phyloP scores from a whole-genome alignment of 2,113 vertebrate species.

The Notothenia rossii region DNA sequence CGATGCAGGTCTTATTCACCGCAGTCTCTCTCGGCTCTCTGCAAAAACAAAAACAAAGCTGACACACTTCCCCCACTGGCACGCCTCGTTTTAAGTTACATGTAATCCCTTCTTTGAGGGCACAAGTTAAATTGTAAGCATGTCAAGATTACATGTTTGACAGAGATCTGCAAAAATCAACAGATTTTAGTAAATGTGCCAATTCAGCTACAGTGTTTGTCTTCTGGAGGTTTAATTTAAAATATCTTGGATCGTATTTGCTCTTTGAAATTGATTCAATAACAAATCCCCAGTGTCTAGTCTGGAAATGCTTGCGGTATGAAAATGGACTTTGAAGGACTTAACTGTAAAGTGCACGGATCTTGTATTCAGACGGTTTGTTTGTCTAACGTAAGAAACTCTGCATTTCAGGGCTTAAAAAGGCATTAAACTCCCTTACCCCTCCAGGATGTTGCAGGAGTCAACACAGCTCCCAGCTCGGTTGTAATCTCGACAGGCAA shows the following conservation, averaged over 20 bases:
- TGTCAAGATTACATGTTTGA: constrained; percentile 69
- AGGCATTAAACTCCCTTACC: constrained; percentile 82
- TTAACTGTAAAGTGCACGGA: constrained; percentile 7
- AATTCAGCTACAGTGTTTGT: constrained; percentile 56
- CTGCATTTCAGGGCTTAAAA: constrained; percentile 32
- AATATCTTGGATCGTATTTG: constrained; percentile 37
- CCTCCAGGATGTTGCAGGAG: constrained; percentile 90
- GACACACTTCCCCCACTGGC: constrained; percentile 4
- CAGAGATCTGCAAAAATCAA: constrained; percentile 67
- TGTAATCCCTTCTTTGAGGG: constrained; percentile 39
- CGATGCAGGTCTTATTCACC: constrained; percentile 83
- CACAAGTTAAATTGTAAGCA: constrained; percentile 72
- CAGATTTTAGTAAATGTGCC: constrained; percentile 47
- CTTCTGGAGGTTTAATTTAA: constrained; percentile 40
- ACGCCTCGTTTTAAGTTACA: constrained; percentile 3
- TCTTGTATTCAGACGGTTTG: constrained; percentile 31
- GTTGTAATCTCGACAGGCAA: constrained; percentile 87
- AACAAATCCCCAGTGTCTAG: constrained; percentile 47
- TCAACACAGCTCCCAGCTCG: constrained; percentile 89
- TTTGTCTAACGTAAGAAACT: constrained; percentile 34
- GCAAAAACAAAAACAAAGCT: constrained; percentile 50
- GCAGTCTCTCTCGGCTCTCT: constrained; percentile 87
- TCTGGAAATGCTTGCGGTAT: constrained; percentile 45
- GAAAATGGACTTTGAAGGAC: constrained; percentile 52
- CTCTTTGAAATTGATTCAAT: constrained; percentile 33